These are phyloP conservation scores for Drosophila neoperkinsi DNA, from an alignment of 2,888 invertebrate genomes.

Conservation along the genomic window DNA sequence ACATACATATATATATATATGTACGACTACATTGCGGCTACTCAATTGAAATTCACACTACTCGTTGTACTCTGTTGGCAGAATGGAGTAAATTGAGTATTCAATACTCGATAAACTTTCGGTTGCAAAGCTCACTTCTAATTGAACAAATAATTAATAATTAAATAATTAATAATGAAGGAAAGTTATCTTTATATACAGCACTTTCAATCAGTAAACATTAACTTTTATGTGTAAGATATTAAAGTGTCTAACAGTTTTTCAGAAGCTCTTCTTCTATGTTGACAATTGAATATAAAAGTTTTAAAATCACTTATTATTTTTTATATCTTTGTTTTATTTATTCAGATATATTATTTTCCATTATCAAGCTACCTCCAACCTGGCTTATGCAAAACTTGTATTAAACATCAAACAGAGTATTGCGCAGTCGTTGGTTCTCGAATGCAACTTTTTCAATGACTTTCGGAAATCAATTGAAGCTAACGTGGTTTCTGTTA, in stretches of 20 bases:
- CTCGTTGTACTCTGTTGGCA: background rate
- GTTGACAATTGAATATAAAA: too few relatives aligned
- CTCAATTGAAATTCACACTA: background rate
- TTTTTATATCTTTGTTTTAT: background rate
- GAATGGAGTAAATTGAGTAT: background rate
- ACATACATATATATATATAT: rapidly evolving
- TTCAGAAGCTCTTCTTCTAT: background rate
- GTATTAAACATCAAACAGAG: background rate
- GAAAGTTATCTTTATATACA: rapidly evolving
- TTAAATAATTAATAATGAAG: background rate
- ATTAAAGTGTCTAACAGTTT: background rate
- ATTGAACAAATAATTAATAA: background rate
- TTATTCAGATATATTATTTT: too few relatives aligned
- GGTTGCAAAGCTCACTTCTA: background rate
- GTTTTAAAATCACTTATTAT: too few relatives aligned
- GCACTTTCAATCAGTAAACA: background rate
- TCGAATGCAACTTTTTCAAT: background rate
- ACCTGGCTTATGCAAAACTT: background rate
- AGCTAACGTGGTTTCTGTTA: background rate
- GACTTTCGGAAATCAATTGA: background rate
- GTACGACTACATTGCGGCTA: background rate
- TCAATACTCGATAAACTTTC: background rate
- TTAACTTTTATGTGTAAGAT: background rate
- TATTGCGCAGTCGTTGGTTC: background rate
- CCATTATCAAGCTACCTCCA: background rate